These are phyloP conservation scores for Procapra przewalskii DNA, from an alignment of 2,113 vertebrate species.

Conservation along the genomic window DNA sequence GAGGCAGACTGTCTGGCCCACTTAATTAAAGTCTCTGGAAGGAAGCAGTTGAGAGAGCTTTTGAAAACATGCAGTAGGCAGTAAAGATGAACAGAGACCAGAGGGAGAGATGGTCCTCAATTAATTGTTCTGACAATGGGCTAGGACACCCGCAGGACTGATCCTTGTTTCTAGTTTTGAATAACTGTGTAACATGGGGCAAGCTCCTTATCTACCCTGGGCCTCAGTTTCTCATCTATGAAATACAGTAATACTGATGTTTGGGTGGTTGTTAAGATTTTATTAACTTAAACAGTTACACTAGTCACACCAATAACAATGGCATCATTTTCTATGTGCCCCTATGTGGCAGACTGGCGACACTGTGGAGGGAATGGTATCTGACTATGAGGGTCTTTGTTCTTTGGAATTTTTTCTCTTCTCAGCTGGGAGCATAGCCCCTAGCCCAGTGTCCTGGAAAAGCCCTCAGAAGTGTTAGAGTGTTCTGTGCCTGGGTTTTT, in stretches of 20 bases:
- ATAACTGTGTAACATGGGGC: not conserved
- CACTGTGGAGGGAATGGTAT: not conserved
- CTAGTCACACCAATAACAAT: not conserved
- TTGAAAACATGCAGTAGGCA: not conserved
- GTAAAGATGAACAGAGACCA: not conserved
- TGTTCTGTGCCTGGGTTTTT: not conserved
- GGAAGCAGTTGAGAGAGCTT: not conserved
- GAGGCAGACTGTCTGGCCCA: not conserved
- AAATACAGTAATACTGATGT: not conserved
- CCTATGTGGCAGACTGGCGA: not conserved
- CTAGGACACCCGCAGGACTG: not conserved
- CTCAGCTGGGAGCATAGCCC: not conserved
- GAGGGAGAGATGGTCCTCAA: not conserved
- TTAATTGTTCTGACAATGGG: rapidly evolving
- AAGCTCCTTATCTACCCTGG: not conserved
- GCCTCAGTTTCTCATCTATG: not conserved
- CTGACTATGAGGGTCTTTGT: not conserved
- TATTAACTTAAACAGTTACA: not conserved
- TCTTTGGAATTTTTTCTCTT: not conserved
- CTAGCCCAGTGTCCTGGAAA: not conserved
- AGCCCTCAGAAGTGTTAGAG: not conserved
- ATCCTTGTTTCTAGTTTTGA: not conserved
- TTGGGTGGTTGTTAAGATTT: not conserved
- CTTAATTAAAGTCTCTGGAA: not conserved
- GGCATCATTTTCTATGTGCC: not conserved